These are phyloP conservation scores for Saguinus imperator DNA, from an alignment of 2,113 vertebrate genomes.

Conservation along the genomic window DNA sequence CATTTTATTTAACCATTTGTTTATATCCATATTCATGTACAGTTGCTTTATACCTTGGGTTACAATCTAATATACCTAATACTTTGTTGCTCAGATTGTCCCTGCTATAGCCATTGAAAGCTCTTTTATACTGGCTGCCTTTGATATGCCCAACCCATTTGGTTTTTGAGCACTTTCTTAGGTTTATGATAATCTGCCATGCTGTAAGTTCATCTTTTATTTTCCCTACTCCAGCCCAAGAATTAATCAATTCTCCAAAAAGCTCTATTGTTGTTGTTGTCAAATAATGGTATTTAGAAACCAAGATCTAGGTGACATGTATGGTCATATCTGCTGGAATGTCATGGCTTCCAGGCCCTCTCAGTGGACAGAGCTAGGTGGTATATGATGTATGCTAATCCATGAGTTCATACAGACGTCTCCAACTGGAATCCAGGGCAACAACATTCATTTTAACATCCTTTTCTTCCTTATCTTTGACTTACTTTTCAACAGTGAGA, in stretches of 20 bases:
- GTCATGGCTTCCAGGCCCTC: neutral
- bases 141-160: neutral
- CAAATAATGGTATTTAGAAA: neutral
- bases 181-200: neutral
- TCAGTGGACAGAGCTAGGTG: neutral
- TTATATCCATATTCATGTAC: neutral
- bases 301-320: neutral
- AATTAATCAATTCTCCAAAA: neutral
- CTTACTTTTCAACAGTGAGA: neutral
- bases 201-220: neutral
- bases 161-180: neutral
- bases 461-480: neutral
- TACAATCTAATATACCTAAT: neutral
- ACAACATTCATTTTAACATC: neutral
- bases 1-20: neutral
- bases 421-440: neutral
- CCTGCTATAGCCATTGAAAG: neutral
- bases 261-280: neutral
- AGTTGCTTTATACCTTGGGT: neutral
- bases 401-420: neutral
- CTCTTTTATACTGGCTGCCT: neutral
- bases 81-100: neutral
- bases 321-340: neutral
- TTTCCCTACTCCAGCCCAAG: neutral
- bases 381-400: neutral